These are phyloP conservation scores for Solenodon paradoxus DNA, from an alignment of 2,113 vertebrate species.

Conservation along the genomic window DNA sequence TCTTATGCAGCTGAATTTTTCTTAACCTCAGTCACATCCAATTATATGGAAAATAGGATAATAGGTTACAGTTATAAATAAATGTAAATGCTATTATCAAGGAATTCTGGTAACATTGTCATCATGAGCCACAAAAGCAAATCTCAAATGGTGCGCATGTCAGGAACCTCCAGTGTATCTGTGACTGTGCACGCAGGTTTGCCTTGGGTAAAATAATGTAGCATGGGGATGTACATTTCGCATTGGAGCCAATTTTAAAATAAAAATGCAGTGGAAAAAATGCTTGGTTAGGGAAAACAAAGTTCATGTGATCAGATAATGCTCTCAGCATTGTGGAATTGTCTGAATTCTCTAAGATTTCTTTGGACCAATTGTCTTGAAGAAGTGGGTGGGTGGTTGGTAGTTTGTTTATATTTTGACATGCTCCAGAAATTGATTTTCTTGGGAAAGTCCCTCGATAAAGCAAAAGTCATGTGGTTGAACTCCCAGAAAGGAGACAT, in stretches of 20 bases:
- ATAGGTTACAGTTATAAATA: slow-evolving; percentile 70
- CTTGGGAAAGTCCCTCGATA: slow-evolving; percentile 65
- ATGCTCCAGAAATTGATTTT: slow-evolving; percentile 74
- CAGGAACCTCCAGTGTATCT: background rate
- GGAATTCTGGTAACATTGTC: slow-evolving; percentile 58
- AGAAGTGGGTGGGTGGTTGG: slow-evolving; percentile 51
- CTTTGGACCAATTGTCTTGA: slow-evolving; percentile 59
- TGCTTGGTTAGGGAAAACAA: slow-evolving; percentile 61
- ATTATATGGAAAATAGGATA: slow-evolving; percentile 68
- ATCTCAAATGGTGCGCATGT: slow-evolving; percentile 33
- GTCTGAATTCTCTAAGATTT: slow-evolving; percentile 57
- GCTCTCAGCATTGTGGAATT: slow-evolving; percentile 64
- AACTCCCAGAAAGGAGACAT: slow-evolving; percentile 46
- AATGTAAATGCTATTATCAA: slow-evolving; percentile 61
- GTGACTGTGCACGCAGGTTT: slow-evolving; percentile 29
- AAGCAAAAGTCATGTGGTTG: slow-evolving; percentile 59
- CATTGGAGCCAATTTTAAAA: background rate
- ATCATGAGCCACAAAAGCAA: slow-evolving; percentile 39
- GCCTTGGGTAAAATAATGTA: background rate
- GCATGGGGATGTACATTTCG: background rate
- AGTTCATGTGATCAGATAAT: slow-evolving; percentile 57
- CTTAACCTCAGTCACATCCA: slow-evolving; percentile 51
- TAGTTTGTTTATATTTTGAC: slow-evolving; percentile 68
- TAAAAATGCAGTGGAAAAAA: slow-evolving; percentile 52
- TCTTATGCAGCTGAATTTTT: slow-evolving; percentile 55